These are phyloP conservation scores for Calameuta filiformis DNA, from an alignment of 2,888 invertebrate genomes.

Conservation along the genomic window DNA sequence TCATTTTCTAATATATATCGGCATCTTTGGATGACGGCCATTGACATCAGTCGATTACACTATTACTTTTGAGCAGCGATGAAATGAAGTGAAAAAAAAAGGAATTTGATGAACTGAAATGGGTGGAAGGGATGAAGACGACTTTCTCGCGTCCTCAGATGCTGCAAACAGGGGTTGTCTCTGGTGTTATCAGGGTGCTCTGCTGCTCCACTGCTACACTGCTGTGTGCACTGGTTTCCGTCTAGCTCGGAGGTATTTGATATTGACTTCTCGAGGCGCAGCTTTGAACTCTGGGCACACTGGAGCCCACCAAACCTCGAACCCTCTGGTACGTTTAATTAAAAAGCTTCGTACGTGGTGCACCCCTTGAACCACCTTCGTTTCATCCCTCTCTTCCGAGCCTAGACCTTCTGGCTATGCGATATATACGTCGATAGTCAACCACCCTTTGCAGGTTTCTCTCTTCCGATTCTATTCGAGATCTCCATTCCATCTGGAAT, in stretches of 20 bases:
- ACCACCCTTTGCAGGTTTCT: slow-evolving; percentile 10
- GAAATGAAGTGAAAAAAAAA: too few relatives aligned
- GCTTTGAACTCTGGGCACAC: slow-evolving; percentile 37
- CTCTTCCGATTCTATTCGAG: too few relatives aligned
- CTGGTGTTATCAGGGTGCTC: slow-evolving; percentile 42
- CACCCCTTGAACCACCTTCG: too few relatives aligned
- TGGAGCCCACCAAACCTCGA: slow-evolving; percentile 8
- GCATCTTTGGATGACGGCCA: too few relatives aligned
- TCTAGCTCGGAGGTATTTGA: slow-evolving; percentile 64
- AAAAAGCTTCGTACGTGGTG: slow-evolving; percentile 49
- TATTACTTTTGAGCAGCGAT: too few relatives aligned
- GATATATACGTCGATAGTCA: slow-evolving; percentile 28
- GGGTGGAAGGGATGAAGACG: too few relatives aligned
- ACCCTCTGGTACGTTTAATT: slow-evolving; percentile 48
- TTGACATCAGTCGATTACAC: too few relatives aligned
- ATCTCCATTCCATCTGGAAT: too few relatives aligned
- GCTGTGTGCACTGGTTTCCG: slow-evolving; percentile 38
- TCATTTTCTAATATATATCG: too few relatives aligned
- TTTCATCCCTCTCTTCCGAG: slow-evolving; percentile 17
- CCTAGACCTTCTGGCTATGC: slow-evolving; percentile 11
- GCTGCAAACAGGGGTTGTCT: slow-evolving; percentile 36
- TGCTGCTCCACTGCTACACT: slow-evolving; percentile 4
- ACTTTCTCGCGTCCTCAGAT: not conserved
- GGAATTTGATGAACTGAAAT: too few relatives aligned
- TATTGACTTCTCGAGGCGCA: slow-evolving; percentile 64